Evolutionary conservation across 2,113 vertebrate species (phyloP).

Genomic region (Aphyosemion australe): DNA sequence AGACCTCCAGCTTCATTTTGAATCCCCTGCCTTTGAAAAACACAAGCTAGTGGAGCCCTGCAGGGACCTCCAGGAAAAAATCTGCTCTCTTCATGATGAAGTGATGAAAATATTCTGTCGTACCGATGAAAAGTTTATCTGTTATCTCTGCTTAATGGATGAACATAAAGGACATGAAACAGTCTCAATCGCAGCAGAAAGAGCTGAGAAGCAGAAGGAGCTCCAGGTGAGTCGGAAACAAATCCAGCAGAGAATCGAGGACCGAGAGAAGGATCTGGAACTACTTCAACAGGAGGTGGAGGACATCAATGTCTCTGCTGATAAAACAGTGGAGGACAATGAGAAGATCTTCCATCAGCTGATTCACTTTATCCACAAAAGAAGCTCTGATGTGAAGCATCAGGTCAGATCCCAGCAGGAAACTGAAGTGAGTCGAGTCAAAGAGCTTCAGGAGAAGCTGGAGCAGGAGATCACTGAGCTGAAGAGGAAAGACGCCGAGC

Average conservation of each 20-base stretch:
- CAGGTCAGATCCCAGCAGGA: conserved; percentile 13
- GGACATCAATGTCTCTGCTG: neutral
- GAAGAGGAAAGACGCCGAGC: conserved; percentile 6
- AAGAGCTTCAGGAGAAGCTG: conserved; percentile 9
- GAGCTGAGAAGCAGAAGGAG: conserved; percentile 8
- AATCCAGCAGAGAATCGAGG: conserved; percentile 13
- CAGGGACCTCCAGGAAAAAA: neutral
- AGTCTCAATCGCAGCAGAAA: conserved; percentile 1
- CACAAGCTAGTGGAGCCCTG: neutral
- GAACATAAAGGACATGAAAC: conserved; percentile 3
- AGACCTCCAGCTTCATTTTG: neutral
- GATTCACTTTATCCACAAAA: conserved; percentile 6
- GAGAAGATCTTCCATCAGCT: conserved; percentile 8
- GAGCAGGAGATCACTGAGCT: conserved; percentile 8
- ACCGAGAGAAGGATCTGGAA: neutral
- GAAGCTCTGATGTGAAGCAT: conserved; percentile 7
- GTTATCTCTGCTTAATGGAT: conserved; percentile 3
- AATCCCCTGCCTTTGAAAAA: neutral
- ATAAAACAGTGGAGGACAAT: conserved; percentile 18
- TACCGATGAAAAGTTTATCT: conserved; percentile 11
- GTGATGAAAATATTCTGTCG: conserved; percentile 5
- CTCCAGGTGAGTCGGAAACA: neutral
- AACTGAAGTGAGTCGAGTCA: conserved; percentile 8
- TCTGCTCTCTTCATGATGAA: neutral
- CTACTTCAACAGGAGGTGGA: conserved; percentile 13